Conservation (phyloP, 2,113 vertebrate genomes). For the Sinocyclocheilus anshuiensis region DNA sequence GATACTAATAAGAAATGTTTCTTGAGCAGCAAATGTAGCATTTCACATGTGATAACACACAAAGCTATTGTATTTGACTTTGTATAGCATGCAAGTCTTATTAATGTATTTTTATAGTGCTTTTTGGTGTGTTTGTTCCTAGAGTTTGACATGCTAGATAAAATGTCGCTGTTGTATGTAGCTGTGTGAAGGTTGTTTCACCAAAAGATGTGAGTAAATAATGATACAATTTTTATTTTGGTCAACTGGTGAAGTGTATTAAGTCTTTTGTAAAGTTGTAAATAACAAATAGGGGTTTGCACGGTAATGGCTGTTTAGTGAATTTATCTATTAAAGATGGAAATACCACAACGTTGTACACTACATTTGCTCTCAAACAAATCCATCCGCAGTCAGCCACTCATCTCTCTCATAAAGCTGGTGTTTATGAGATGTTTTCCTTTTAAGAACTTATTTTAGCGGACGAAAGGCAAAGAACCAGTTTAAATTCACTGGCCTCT, state of each 20-base stretch:
- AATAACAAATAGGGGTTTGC: neutral
- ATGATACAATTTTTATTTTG: neutral
- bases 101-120: neutral
- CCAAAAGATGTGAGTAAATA: neutral
- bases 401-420: neutral
- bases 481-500: constrained; percentile 4
- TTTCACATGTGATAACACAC: neutral
- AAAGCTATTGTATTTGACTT: neutral
- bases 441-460: constrained; percentile 5
- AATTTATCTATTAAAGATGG: neutral
- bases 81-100: neutral
- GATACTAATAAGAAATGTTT: too few relatives aligned
- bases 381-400: neutral
- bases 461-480: neutral
- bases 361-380: neutral
- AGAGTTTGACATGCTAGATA: neutral
- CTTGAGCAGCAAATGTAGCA: too few relatives aligned
- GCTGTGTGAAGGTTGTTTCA: neutral
- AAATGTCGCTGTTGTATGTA: neutral
- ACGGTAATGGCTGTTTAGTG: neutral
- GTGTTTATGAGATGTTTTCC: neutral
- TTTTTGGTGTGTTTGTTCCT: neutral
- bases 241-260: neutral
- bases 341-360: neutral
- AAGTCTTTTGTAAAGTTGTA: neutral